Conservation (phyloP, 2,888 invertebrate species). For the Coremacera marginata region DNA sequence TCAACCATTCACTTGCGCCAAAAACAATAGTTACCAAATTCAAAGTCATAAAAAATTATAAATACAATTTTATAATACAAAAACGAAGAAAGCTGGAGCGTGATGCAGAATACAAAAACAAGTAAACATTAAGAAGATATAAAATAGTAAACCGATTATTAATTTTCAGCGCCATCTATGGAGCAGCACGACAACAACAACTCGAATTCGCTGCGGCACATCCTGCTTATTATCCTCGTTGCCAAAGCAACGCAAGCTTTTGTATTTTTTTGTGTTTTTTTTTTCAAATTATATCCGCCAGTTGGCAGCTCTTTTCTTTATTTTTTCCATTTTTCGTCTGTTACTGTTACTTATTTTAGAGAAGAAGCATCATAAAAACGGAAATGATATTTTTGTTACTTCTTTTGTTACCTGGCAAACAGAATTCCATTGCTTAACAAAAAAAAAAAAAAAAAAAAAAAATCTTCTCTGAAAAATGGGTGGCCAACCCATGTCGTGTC, state of each 20-base stretch:
- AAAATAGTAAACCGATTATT: conserved; percentile 26
- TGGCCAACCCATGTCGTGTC: background rate
- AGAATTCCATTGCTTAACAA: background rate
- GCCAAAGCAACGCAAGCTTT: background rate
- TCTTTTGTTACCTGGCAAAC: background rate
- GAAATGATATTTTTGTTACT: conserved; percentile 19
- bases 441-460: background rate
- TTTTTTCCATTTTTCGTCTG: too few species aligned
- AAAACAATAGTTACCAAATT: too few species aligned
- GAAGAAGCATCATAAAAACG: conserved; percentile 5
- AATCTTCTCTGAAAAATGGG: background rate
- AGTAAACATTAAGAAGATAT: background rate
- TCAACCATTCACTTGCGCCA: too few species aligned
- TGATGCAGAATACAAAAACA: background rate
- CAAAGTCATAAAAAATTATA: too few species aligned
- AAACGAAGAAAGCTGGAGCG: too few species aligned
- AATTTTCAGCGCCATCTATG: background rate
- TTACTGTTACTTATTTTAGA: background rate
- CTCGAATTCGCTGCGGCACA: background rate
- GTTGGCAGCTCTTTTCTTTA: background rate
- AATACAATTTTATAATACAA: too few species aligned
- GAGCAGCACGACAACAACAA: background rate
- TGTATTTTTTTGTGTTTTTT: background rate
- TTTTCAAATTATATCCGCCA: background rate
- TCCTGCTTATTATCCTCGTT: conserved; percentile 13